Evolutionary conservation across 2,888 invertebrate species (phyloP).

Genomic region (Dysmachus trigonus): DNA sequence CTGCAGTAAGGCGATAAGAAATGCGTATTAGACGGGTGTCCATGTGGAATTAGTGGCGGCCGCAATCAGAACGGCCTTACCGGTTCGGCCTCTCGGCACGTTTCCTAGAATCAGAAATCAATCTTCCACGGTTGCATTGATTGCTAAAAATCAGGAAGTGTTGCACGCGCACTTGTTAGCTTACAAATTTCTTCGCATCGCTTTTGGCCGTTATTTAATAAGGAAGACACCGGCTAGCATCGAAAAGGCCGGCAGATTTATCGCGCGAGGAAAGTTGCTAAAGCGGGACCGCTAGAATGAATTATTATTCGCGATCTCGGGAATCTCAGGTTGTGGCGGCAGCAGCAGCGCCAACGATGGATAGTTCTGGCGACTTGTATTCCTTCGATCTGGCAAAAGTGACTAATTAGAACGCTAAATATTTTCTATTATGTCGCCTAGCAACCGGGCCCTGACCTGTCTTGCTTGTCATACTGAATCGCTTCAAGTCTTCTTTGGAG

Average conservation of each 20-base stretch:
- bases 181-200: neutral
- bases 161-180: neutral
- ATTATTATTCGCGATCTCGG: neutral
- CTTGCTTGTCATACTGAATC: neutral
- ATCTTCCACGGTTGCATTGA: neutral
- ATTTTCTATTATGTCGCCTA: neutral
- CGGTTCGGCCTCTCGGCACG: neutral
- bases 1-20: neutral
- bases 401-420: neutral
- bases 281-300: conserved; percentile 7
- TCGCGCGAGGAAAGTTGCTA: neutral
- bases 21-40: neutral
- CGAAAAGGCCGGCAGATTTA: conserved; percentile 14
- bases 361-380: neutral
- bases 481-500: neutral
- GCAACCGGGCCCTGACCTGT: neutral
- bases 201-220: conserved; percentile 9
- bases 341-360: neutral
- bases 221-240: neutral
- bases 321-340: neutral
- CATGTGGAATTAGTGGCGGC: neutral
- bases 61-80: neutral
- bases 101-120: conserved; percentile 18
- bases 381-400: neutral
- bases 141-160: conserved; percentile 9